phyloP scores from a whole-genome alignment of 2,113 vertebrate species.

The Lepisosteus oculatus region DNA sequence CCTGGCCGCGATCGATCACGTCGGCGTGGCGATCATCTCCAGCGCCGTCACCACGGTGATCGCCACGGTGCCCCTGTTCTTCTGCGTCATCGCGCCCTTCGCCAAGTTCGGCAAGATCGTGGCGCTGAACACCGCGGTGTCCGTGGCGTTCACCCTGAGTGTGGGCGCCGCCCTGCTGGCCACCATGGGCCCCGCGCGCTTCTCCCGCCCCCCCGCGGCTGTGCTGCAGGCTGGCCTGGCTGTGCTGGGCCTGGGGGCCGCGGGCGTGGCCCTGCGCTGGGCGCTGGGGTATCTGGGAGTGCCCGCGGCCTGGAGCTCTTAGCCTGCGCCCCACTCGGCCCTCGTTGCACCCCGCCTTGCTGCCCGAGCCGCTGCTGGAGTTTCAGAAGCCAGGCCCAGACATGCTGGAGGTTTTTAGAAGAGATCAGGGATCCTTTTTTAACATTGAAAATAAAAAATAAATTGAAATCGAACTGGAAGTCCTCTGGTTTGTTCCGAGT shows the following conservation, averaged over 20 bases:
- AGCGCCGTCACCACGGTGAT: slow-evolving; percentile 89
- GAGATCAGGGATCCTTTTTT: slow-evolving; percentile 4
- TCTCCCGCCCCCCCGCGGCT: slow-evolving; percentile 77
- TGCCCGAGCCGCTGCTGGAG: slow-evolving; percentile 45
- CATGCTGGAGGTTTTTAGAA: slow-evolving; percentile 11
- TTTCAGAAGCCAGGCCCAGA: slow-evolving; percentile 33
- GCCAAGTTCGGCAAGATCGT: slow-evolving; percentile 97
- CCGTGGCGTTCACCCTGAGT: slow-evolving; percentile 87
- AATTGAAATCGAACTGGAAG: slow-evolving; percentile 20
- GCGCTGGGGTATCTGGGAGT: slow-evolving; percentile 53
- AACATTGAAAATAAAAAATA: slow-evolving; percentile 7
- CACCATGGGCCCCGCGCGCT: slow-evolving; percentile 75
- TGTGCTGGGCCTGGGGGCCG: slow-evolving; percentile 55
- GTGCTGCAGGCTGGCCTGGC: slow-evolving; percentile 82
- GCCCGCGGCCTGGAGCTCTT: slow-evolving; percentile 37
- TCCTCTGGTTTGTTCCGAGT: slow-evolving; percentile 29
- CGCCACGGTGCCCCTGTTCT: slow-evolving; percentile 89
- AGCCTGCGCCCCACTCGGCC: too few relatives aligned
- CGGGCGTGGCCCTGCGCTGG: slow-evolving; percentile 73
- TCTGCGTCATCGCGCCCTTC: slow-evolving; percentile 96
- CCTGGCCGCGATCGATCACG: slow-evolving; percentile 79
- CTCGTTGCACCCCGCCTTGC: not conserved
- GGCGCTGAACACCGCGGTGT: slow-evolving; percentile 88
- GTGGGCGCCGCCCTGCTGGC: slow-evolving; percentile 86
- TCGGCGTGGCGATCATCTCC: slow-evolving; percentile 91